phyloP scores from a whole-genome alignment of 1,140 invertebrate species.

The Brachionus manjavacas region DNA sequence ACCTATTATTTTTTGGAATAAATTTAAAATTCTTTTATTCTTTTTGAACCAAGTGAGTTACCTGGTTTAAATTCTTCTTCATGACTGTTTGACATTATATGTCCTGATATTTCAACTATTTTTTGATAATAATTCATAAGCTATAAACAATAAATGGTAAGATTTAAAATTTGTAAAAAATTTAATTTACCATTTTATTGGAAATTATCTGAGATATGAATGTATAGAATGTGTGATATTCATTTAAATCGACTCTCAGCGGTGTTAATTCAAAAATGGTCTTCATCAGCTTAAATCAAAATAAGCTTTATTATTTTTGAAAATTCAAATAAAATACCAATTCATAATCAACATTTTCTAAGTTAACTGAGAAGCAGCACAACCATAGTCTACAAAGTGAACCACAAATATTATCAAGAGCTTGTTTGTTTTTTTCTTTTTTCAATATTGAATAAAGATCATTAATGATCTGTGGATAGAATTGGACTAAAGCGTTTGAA shows the following conservation, averaged over 20 bases:
- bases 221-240: constrained; percentile 23
- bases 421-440: constrained; percentile 36
- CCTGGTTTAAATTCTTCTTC: constrained; percentile 37
- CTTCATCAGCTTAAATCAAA: constrained; percentile 14
- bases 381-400: constrained; percentile 22
- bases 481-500: background rate
- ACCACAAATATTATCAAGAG: constrained; percentile 37
- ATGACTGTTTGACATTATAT: constrained; percentile 18
- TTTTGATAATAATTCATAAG: constrained; percentile 35
- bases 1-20: background rate
- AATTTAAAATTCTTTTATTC: background rate
- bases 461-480: background rate
- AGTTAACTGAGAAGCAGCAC: background rate
- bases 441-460: background rate
- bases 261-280: constrained; percentile 32
- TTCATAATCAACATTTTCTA: constrained; percentile 16
- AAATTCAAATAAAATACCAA: background rate
- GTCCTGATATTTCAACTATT: constrained; percentile 36
- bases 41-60: background rate
- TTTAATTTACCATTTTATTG: background rate
- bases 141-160: background rate
- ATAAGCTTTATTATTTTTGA: background rate
- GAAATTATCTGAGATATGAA: constrained; percentile 12
- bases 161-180: background rate
- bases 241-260: constrained; percentile 5